Conservation (phyloP, 2,113 vertebrate genomes). For the Grus americana region DNA sequence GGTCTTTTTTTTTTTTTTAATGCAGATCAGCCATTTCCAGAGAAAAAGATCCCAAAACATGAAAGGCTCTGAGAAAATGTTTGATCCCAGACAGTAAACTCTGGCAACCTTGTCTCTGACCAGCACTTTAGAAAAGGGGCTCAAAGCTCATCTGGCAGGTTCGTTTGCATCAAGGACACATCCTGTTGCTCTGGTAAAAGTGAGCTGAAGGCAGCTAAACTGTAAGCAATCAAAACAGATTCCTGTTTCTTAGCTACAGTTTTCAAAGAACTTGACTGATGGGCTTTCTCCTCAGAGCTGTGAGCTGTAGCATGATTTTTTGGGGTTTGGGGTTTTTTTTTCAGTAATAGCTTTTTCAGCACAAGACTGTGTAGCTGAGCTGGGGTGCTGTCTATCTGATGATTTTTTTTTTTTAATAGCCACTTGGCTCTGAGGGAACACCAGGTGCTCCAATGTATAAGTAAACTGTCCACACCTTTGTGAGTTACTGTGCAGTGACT, state of each 20-base stretch:
- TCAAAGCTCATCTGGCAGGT: neutral
- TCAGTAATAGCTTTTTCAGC: neutral
- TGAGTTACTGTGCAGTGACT: neutral
- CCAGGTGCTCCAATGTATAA: neutral
- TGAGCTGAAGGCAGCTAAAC: neutral
- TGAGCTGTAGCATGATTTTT: neutral
- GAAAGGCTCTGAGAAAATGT: neutral
- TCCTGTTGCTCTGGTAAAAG: neutral
- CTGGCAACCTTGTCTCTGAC: neutral
- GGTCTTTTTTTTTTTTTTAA: neutral
- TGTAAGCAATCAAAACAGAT: neutral
- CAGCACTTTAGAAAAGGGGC: neutral
- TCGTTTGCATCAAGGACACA: rapidly evolving
- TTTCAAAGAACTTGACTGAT: neutral
- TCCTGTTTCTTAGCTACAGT: neutral
- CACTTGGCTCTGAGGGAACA: neutral
- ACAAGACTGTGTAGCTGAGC: neutral
- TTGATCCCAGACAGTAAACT: neutral
- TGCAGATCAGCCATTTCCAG: neutral
- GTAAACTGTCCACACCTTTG: neutral
- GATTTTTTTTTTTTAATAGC: neutral
- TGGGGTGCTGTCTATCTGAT: neutral
- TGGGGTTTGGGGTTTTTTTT: neutral
- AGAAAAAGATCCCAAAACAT: neutral
- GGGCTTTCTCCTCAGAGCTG: neutral